These are phyloP conservation scores for Amaurobius ferox DNA, from an alignment of 2,888 invertebrate genomes.

Conservation along the genomic window DNA sequence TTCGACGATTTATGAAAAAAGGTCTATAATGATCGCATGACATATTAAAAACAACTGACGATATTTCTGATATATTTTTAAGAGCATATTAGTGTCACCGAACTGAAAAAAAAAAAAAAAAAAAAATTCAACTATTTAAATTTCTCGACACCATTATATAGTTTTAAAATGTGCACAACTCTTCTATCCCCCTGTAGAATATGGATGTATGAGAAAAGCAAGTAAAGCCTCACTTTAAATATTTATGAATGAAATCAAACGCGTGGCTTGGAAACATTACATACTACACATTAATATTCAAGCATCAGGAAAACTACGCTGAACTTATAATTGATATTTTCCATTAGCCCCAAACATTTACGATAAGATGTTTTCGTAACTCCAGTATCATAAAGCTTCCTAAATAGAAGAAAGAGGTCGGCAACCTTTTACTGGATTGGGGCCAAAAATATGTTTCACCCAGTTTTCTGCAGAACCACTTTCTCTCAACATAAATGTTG, in stretches of 20 bases:
- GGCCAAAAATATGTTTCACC: constrained; percentile 52
- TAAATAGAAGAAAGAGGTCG: constrained; percentile 15
- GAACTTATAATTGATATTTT: not conserved
- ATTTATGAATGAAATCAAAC: not conserved
- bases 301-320: not conserved
- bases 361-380: not conserved
- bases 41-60: too few species aligned
- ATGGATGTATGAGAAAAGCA: too few species aligned
- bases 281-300: not conserved
- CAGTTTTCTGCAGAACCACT: not conserved
- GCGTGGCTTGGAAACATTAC: not conserved
- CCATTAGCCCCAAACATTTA: not conserved
- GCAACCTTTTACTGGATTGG: constrained; percentile 39
- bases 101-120: too few species aligned
- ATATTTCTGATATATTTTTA: too few species aligned
- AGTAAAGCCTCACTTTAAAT: too few species aligned
- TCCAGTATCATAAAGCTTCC: not conserved
- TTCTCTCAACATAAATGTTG: not conserved
- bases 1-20: too few species aligned
- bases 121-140: too few species aligned
- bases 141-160: too few species aligned
- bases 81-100: too few species aligned
- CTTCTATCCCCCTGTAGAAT: too few species aligned
- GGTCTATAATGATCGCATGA: too few species aligned
- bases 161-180: too few species aligned